Evolutionary conservation across 2,888 invertebrate genomes (phyloP).

Genomic region (Euspilapteryx auroguttella): DNA sequence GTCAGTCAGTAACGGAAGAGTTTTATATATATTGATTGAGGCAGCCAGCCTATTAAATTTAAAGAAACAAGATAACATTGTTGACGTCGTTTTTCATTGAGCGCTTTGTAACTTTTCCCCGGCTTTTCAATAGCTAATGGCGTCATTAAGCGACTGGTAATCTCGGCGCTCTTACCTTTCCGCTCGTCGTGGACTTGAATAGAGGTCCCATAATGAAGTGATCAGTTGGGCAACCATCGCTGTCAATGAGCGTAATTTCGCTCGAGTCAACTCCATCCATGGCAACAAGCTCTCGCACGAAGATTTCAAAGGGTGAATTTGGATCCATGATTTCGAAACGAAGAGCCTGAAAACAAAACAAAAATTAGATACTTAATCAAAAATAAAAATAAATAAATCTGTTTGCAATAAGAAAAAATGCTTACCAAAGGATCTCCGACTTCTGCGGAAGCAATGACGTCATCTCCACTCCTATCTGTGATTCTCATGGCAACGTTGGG

Average conservation of each 20-base stretch:
- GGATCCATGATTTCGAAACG: conserved; percentile 91
- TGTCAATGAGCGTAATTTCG: conserved; percentile 90
- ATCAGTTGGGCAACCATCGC: conserved; percentile 90
- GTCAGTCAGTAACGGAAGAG: no score
- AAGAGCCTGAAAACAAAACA: conserved; percentile 63
- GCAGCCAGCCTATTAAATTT: no score
- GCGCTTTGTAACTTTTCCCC: neutral
- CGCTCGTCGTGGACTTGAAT: conserved; percentile 76
- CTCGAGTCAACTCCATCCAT: conserved; percentile 93
- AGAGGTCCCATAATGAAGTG: conserved; percentile 93
- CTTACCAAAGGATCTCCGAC: conserved; percentile 84
- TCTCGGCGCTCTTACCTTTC: conserved; percentile 74
- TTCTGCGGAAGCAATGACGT: conserved; percentile 84
- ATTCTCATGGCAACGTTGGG: conserved; percentile 95
- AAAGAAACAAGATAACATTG: no score
- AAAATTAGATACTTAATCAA: neutral
- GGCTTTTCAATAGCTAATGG: conserved; percentile 3
- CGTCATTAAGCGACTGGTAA: conserved; percentile 1
- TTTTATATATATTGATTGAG: no score
- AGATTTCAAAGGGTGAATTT: conserved; percentile 93
- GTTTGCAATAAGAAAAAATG: conserved; percentile 3
- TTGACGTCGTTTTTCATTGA: no score
- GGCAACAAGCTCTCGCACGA: conserved; percentile 90
- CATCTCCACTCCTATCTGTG: conserved; percentile 81
- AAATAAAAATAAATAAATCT: neutral